phyloP scores from a whole-genome alignment of 64 coral and sea anemone genomes.

The Cladopsammia gracilis region DNA sequence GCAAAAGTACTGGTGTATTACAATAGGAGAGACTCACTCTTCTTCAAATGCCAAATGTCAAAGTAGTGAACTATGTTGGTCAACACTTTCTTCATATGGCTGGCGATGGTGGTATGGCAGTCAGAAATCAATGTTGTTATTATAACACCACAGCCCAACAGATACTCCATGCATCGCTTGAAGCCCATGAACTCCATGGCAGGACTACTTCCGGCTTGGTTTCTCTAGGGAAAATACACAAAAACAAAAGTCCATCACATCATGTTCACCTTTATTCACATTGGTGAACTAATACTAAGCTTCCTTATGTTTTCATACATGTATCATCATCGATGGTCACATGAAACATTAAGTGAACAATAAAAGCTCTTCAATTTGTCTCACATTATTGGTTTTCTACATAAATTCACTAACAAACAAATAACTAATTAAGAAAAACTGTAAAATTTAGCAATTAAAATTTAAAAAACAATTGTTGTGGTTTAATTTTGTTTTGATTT shows the following conservation, averaged over 20 bases:
- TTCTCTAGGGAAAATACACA: constrained; percentile 28
- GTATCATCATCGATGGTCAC: neutral
- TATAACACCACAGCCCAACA: constrained; percentile 10
- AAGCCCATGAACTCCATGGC: constrained; percentile 26
- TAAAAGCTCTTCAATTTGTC: no score
- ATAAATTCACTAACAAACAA: no score
- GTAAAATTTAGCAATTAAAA: no score
- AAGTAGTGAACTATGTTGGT: constrained; percentile 13
- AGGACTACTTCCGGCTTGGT: constrained; percentile 8
- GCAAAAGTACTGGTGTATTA: neutral
- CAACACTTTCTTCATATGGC: constrained; percentile 8
- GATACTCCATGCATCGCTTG: constrained; percentile 31
- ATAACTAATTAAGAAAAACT: no score
- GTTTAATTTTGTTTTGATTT: no score
- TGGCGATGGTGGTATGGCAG: constrained; percentile 8
- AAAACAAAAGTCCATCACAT: neutral
- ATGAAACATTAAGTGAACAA: no score
- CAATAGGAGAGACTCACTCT: constrained; percentile 3
- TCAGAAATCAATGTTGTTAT: constrained; percentile 36
- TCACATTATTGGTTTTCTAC: no score
- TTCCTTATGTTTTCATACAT: no score
- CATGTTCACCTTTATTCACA: neutral
- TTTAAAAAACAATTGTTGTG: no score
- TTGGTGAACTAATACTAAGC: neutral
- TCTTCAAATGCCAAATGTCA: constrained; percentile 43